Evolutionary conservation across 1,140 invertebrate genomes (phyloP).

Genomic region (Bacillus rossius): DNA sequence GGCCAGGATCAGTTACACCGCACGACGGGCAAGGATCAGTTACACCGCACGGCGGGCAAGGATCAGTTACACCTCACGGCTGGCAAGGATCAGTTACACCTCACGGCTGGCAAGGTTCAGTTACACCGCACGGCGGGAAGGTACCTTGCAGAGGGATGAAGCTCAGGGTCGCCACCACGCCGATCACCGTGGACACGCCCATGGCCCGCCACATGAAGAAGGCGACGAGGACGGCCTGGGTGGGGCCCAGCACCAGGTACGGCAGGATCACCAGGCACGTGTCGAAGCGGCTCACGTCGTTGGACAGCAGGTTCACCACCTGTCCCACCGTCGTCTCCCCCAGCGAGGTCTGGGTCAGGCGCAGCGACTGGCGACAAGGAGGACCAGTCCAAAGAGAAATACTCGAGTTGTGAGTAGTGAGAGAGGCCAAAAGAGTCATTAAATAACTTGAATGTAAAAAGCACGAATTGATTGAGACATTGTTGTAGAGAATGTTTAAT

Average conservation of each 20-base stretch:
- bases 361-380: constrained; percentile 51
- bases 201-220: constrained; percentile 59
- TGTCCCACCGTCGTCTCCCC: constrained; percentile 75
- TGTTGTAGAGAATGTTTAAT: too few relatives aligned
- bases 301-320: constrained; percentile 78
- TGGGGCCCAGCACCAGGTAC: constrained; percentile 59
- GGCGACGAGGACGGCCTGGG: constrained; percentile 53
- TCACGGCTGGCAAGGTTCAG: too few relatives aligned
- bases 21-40: too few relatives aligned
- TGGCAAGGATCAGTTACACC: too few relatives aligned
- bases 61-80: too few relatives aligned
- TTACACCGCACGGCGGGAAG: neutral
- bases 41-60: too few relatives aligned
- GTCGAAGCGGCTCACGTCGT: constrained; percentile 66
- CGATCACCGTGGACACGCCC: constrained; percentile 59
- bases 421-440: too few relatives aligned
- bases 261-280: constrained; percentile 51
- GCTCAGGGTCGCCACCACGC: constrained; percentile 60
- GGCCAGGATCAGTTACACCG: too few relatives aligned
- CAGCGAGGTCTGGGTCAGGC: constrained; percentile 57
- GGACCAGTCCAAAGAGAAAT: too few relatives aligned
- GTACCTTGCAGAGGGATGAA: constrained; percentile 63
- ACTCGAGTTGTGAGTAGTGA: too few relatives aligned
- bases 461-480: too few relatives aligned
- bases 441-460: too few relatives aligned